These are phyloP conservation scores for Pollenia amentaria DNA, from an alignment of 2,888 invertebrate genomes.

Conservation along the genomic window DNA sequence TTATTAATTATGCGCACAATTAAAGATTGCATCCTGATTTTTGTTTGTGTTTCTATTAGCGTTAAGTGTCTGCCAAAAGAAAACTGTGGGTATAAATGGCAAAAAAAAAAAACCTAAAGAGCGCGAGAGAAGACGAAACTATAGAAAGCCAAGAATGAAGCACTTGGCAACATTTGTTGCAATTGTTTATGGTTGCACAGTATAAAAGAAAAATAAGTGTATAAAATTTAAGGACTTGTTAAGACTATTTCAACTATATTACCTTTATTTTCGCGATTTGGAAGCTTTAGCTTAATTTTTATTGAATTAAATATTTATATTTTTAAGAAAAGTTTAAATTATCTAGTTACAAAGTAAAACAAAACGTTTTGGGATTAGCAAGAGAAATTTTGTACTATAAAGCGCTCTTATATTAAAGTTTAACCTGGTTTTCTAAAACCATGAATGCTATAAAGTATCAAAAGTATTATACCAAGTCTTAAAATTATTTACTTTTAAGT, in stretches of 20 bases:
- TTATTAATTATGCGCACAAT: conserved; percentile 69
- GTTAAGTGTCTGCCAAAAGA: conserved; percentile 61
- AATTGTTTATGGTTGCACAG: conserved; percentile 9
- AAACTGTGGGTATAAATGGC: conserved; percentile 19
- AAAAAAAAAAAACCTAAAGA: not conserved
- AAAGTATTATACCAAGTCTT: too few relatives aligned
- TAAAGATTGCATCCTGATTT: conserved; percentile 68
- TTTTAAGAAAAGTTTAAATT: too few relatives aligned
- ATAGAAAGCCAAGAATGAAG: not conserved
- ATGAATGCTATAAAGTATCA: too few relatives aligned
- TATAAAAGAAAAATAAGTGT: not conserved
- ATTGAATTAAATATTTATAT: too few relatives aligned
- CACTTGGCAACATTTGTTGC: conserved; percentile 63
- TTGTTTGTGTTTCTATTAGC: conserved; percentile 44
- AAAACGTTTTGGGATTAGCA: too few relatives aligned
- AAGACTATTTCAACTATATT: not conserved
- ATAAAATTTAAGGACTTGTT: not conserved
- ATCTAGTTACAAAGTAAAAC: too few relatives aligned
- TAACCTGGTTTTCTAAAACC: too few relatives aligned
- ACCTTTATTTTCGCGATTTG: too few relatives aligned
- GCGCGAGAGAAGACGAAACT: not conserved
- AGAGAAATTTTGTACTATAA: too few relatives aligned
- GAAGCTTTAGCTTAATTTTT: too few relatives aligned
- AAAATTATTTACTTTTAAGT: too few relatives aligned
- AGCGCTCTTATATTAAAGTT: too few relatives aligned